Conservation (phyloP, 1,140 invertebrate species). For the Dolichoris vasculosae region DNA sequence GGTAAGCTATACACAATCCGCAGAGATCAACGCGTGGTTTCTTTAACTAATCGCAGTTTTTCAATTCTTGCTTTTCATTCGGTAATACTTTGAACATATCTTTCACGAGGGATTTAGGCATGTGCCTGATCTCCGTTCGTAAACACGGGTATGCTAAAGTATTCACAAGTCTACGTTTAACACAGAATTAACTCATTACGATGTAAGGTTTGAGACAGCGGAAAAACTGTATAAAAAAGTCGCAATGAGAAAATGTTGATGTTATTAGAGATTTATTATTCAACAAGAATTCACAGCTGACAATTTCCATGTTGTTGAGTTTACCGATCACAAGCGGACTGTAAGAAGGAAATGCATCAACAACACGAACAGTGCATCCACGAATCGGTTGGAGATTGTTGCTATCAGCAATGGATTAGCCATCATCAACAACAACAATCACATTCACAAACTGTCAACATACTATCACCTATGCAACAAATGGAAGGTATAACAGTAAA, state of each 20-base stretch:
- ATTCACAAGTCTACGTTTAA: neutral
- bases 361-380: slow-evolving; percentile 63
- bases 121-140: too few relatives aligned
- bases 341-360: slow-evolving; percentile 38
- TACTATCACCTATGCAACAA: slow-evolving; percentile 72
- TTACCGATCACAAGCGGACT: neutral
- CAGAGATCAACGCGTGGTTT: slow-evolving; percentile 60
- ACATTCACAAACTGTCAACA: slow-evolving; percentile 52
- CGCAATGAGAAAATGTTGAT: neutral
- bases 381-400: slow-evolving; percentile 60
- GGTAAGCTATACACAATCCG: slow-evolving; percentile 15
- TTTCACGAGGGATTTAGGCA: neutral
- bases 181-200: neutral
- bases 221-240: neutral
- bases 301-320: neutral
- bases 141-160: neutral
- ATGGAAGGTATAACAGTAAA: slow-evolving; percentile 66
- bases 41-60: slow-evolving; percentile 20
- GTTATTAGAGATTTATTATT: neutral
- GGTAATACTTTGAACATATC: neutral
- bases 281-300: slow-evolving; percentile 5
- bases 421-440: slow-evolving; percentile 60
- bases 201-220: neutral
- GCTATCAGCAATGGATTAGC: slow-evolving; percentile 64
- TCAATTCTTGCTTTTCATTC: neutral